Evolutionary conservation across 2,888 invertebrate genomes (phyloP).

Genomic region (Tolmerus cingulatus): DNA sequence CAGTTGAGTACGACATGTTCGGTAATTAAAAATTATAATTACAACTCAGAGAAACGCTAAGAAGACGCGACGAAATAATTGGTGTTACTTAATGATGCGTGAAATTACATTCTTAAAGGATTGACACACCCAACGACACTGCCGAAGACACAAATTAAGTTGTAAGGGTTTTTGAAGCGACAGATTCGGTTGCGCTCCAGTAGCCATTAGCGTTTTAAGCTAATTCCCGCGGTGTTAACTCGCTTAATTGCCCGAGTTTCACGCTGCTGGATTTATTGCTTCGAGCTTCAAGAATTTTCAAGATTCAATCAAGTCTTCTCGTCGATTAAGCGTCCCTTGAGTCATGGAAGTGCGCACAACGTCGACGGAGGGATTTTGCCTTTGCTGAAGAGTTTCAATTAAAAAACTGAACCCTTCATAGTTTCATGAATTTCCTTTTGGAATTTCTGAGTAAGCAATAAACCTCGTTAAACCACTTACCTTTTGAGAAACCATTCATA

Average conservation of each 20-base stretch:
- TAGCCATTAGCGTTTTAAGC: background rate
- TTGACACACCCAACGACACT: background rate
- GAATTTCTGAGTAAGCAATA: too few species aligned
- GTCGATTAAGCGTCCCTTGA: background rate
- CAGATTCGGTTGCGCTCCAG: background rate
- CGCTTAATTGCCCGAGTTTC: background rate
- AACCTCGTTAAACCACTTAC: background rate
- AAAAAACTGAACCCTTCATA: background rate
- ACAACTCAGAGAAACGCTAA: background rate
- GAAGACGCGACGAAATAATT: background rate
- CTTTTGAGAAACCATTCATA: background rate
- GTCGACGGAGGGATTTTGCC: background rate
- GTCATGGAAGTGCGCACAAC: background rate
- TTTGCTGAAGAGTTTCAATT: background rate
- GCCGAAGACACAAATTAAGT: background rate
- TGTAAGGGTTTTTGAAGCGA: background rate
- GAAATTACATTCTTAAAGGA: slow-evolving; percentile 34
- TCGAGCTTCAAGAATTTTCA: background rate
- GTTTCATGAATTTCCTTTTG: background rate
- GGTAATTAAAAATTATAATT: background rate
- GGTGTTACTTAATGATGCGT: slow-evolving; percentile 14
- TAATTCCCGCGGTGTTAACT: slow-evolving; percentile 22
- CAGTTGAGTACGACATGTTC: background rate
- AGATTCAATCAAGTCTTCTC: background rate
- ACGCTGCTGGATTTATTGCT: slow-evolving; percentile 12